A percentile compares a stretch with the other conserved stretches of the same genome.
phyloP scores from a whole-genome alignment of 1,140 invertebrate species.

The Acromyrmex heyeri region DNA sequence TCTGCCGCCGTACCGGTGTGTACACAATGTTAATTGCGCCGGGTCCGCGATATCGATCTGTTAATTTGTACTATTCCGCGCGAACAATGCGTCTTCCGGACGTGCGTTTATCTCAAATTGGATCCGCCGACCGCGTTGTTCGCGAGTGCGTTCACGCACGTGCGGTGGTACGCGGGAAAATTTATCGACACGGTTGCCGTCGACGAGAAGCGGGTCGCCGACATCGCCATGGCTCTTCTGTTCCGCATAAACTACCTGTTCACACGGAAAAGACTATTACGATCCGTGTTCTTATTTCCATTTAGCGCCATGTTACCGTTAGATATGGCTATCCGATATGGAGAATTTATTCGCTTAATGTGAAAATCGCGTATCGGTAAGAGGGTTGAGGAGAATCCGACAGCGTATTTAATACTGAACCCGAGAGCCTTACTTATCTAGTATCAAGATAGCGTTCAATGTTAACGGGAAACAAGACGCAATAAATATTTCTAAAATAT shows the following conservation, averaged over 20 bases:
- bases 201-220: slow-evolving; percentile 5
- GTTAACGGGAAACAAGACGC: not conserved
- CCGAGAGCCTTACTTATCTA: not conserved
- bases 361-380: slow-evolving; percentile 7
- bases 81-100: slow-evolving; percentile 75
- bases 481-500: slow-evolving; percentile 22
- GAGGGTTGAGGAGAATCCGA: not conserved
- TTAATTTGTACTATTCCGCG: slow-evolving; percentile 77
- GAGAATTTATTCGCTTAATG: slow-evolving; percentile 37
- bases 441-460: slow-evolving; percentile 19
- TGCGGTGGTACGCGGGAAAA: slow-evolving; percentile 34
- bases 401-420: not conserved
- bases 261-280: slow-evolving; percentile 17
- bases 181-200: slow-evolving; percentile 47
- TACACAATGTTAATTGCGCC: slow-evolving; percentile 79
- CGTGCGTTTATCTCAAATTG: slow-evolving; percentile 76
- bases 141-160: slow-evolving; percentile 24
- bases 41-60: slow-evolving; percentile 74
- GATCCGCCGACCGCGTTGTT: slow-evolving; percentile 73
- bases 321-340: slow-evolving; percentile 8
- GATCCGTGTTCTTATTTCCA: slow-evolving; percentile 10
- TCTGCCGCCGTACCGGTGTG: slow-evolving; percentile 68
- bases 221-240: not conserved
- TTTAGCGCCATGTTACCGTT: not conserved
- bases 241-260: not conserved